Base-by-base conservation (phyloP, 2,888 invertebrate species). In the Omphaloscelis lunosa region DNA sequence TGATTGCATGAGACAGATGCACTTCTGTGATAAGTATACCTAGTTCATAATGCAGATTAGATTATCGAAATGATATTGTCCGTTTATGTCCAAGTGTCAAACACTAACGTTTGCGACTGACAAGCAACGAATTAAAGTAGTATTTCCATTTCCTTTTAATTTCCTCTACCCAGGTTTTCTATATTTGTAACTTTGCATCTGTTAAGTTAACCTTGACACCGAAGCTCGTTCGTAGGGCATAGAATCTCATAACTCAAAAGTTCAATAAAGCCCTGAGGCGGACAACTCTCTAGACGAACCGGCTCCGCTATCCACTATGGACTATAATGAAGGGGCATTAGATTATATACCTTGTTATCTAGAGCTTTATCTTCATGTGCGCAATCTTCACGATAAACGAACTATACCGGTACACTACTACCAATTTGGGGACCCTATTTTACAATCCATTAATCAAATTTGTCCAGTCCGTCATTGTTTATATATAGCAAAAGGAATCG, bases 401-500 rank as follows among this genome's bases (percentile, higher is more conserved):
- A 45, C 27, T 27, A 27, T 34, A n/a, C 17, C 20, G 39, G n/a
- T 48, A 39, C 27, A 9, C 74, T 17, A 11, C 5, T 15, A 4
- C 0, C 29, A 17, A 53, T 48, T 75, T 29, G 27, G 23, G 66
- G 20, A 15, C 67, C 74, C 67, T 48, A 75, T 70, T 79, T 71
- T 78, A 45, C 34, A 68, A 76, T 66, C 53, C 62, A 72, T 80
- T 79, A 73, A 82, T 87, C 58, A 79, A 75, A 27, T 72, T 72
- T 85, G 79, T 83, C 80, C 76, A 89, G 88, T 89, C 39, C 82
- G 88, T 93, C 93, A 93, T 83, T 77, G 79, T 83, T 85, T 91
- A 90, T 86, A 90, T 92, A 93, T 92, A 92, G 88, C 79, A 6
- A 72, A 80, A 92, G 91, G 92, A 93, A 90, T 87, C 85, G 23